Evolutionary conservation across 2,797 vertebrate genomes (phyloP).

Genomic region (Hypotaenidia philippensis): DNA sequence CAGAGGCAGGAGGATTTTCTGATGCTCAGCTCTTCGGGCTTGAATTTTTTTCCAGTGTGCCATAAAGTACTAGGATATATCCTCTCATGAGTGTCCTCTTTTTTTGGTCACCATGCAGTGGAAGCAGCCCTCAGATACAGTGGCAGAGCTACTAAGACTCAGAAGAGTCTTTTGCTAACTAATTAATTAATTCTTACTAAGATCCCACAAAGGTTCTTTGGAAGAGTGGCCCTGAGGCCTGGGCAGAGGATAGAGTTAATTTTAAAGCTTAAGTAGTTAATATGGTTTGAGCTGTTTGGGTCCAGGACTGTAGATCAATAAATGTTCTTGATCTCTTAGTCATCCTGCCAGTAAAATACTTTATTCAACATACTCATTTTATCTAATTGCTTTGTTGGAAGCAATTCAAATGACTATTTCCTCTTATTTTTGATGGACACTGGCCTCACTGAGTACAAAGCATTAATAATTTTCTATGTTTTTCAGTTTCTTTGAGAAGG

Average conservation of each 20-base stretch:
- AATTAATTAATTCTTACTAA: background rate
- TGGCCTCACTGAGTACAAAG: background rate
- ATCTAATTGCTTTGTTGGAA: conserved; percentile 74
- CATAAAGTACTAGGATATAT: background rate
- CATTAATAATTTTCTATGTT: background rate
- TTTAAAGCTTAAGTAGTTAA: background rate
- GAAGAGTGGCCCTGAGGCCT: background rate
- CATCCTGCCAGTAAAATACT: conserved; percentile 63
- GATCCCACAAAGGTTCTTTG: background rate
- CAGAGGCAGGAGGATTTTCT: background rate
- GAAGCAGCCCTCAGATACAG: background rate
- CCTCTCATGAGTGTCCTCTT: background rate
- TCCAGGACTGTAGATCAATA: conserved; percentile 46
- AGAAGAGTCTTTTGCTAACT: background rate
- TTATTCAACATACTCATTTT: conserved; percentile 41
- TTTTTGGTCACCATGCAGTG: background rate
- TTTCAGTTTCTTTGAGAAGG: background rate
- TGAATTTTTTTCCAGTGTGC: background rate
- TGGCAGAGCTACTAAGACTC: background rate
- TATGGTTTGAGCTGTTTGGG: background rate
- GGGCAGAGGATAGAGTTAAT: background rate
- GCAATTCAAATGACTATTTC: conserved; percentile 52
- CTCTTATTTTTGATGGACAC: background rate
- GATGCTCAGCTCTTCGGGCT: background rate
- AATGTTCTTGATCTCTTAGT: conserved; percentile 39